phyloP scores from a whole-genome alignment of 2,113 vertebrate species.

The Recurvirostra avosetta region DNA sequence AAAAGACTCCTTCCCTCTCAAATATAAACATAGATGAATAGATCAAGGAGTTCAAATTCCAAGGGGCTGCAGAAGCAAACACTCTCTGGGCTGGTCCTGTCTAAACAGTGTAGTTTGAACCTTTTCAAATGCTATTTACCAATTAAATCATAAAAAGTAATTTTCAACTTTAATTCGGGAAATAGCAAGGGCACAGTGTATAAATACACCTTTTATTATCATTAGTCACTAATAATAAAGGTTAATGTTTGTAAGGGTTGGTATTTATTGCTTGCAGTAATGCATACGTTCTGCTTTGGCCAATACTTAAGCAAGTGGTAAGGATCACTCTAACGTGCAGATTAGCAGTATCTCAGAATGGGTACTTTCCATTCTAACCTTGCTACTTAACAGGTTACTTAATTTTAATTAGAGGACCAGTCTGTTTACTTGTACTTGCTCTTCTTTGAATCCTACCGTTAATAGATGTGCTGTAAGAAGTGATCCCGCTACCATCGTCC shows the following conservation, averaged over 20 bases:
- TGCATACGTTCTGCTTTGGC: background rate
- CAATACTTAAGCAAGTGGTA: background rate
- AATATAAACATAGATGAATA: background rate
- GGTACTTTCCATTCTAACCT: background rate
- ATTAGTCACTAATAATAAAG: background rate
- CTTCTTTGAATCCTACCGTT: background rate
- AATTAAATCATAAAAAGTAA: conserved; percentile 45
- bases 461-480: background rate
- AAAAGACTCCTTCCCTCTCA: background rate
- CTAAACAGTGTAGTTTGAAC: conserved; percentile 18
- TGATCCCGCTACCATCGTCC: background rate
- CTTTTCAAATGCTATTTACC: background rate
- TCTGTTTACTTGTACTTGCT: background rate
- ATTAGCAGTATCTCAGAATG: background rate
- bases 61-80: background rate
- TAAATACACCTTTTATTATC: background rate
- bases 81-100: background rate
- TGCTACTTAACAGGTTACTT: background rate
- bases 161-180: conserved; percentile 22
- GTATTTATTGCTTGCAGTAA: conserved; percentile 38
- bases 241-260: conserved; percentile 51
- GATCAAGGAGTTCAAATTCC: conserved; percentile 26
- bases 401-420: background rate
- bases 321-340: background rate
- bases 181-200: background rate